Evolutionary conservation across 2,113 vertebrate species (phyloP).

Genomic region (Paratilapia polleni): DNA sequence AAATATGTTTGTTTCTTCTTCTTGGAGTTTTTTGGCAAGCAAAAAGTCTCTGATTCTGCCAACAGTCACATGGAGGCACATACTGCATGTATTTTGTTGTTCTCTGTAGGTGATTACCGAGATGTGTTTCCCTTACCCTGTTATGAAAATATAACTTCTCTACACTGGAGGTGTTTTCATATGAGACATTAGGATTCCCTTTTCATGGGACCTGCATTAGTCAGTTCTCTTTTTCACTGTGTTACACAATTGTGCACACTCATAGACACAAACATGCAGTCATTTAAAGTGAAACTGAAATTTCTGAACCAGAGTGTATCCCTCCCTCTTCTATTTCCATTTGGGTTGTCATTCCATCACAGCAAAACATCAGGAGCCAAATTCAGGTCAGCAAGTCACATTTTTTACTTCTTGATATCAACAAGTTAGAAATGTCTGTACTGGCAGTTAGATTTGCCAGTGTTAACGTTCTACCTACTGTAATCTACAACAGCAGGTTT

Average conservation of each 20-base stretch:
- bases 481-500: too few species aligned
- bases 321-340: conserved; percentile 65
- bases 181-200: conserved; percentile 75
- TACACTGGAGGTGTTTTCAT: conserved; percentile 53
- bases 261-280: conserved; percentile 18
- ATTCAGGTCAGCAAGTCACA: background rate
- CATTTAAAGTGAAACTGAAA: conserved; percentile 70
- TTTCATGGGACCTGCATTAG: conserved; percentile 58
- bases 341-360: conserved; percentile 19
- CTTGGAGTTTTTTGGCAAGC: background rate
- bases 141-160: conserved; percentile 48
- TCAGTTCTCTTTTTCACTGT: conserved; percentile 52
- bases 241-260: conserved; percentile 30
- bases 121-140: conserved; percentile 40
- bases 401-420: background rate
- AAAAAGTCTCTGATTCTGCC: background rate
- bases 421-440: background rate
- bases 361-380: conserved; percentile 19
- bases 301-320: conserved; percentile 29
- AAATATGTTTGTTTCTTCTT: background rate
- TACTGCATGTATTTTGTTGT: conserved; percentile 9
- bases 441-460: too few species aligned
- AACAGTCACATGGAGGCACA: background rate
- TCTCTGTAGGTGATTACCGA: conserved; percentile 16
- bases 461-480: too few species aligned